phyloP scores from a whole-genome alignment of 2,888 invertebrate species.

The Malthinus flaveolus region DNA sequence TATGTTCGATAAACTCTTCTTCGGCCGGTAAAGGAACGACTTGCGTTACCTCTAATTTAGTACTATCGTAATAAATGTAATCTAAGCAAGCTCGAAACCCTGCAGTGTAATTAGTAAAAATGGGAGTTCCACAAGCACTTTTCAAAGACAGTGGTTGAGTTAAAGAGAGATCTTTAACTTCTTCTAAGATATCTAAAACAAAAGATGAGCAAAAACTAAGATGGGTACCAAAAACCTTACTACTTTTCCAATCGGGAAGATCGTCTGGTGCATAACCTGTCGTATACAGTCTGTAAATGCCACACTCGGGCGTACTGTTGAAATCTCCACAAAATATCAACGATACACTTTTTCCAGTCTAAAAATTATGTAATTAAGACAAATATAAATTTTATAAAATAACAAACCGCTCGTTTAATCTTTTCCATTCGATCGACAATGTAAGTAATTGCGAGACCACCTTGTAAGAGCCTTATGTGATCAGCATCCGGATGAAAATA shows the following conservation, averaged over 20 bases:
- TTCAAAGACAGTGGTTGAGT: slow-evolving; percentile 66
- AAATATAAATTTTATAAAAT: not conserved
- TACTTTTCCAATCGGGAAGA: slow-evolving; percentile 77
- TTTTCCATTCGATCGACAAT: slow-evolving; percentile 58
- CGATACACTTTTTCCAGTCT: slow-evolving; percentile 60
- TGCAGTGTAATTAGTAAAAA: slow-evolving; percentile 82
- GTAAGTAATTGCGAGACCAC: slow-evolving; percentile 71
- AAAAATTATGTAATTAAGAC: slow-evolving; percentile 21
- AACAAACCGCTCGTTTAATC: not conserved
- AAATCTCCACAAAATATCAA: slow-evolving; percentile 90
- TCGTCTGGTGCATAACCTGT: slow-evolving; percentile 65
- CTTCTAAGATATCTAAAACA: slow-evolving; percentile 64
- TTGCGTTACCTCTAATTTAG: slow-evolving; percentile 64
- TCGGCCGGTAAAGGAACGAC: slow-evolving; percentile 79
- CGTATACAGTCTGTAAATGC: slow-evolving; percentile 78
- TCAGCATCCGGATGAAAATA: slow-evolving; percentile 93
- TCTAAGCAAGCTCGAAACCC: slow-evolving; percentile 86
- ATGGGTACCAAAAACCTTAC: slow-evolving; percentile 58
- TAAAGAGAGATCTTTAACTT: slow-evolving; percentile 65
- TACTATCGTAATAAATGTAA: slow-evolving; percentile 82
- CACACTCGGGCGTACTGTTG: slow-evolving; percentile 84
- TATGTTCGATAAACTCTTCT: slow-evolving; percentile 73
- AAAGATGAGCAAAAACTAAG: slow-evolving; percentile 2
- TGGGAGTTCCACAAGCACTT: slow-evolving; percentile 84
- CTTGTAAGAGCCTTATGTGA: slow-evolving; percentile 86